Percentiles rank a stretch among this genome's conserved stretches.
Evolutionary conservation across 1,140 invertebrate species (phyloP).

Genomic region (Pemphigus obesinymphae): DNA sequence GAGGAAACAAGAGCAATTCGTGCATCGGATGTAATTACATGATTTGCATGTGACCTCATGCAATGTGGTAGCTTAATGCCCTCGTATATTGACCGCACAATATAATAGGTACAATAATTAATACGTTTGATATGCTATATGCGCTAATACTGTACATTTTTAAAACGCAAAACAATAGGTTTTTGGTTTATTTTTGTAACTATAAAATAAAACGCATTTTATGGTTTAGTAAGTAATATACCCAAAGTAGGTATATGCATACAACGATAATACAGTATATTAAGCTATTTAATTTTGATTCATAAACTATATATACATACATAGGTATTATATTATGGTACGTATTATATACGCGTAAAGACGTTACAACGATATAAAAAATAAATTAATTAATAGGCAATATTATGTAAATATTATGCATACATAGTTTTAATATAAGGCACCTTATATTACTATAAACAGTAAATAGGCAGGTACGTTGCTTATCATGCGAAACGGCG

Average conservation of each 20-base stretch:
- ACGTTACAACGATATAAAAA: background rate
- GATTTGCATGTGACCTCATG: background rate
- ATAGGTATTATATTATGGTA: background rate
- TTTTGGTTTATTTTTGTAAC: background rate
- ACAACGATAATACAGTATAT: background rate
- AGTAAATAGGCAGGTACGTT: too few relatives aligned
- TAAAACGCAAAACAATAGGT: background rate
- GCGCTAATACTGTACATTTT: background rate
- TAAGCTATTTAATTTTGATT: slow-evolving; percentile 3
- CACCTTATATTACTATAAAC: too few relatives aligned
- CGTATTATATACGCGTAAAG: background rate
- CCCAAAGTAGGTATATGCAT: too few relatives aligned
- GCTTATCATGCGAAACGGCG: too few relatives aligned
- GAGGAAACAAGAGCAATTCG: background rate
- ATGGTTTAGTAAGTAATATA: background rate
- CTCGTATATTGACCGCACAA: background rate
- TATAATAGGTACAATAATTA: background rate
- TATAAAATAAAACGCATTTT: background rate
- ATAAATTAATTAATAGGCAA: background rate
- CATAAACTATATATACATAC: background rate
- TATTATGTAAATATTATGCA: too few relatives aligned
- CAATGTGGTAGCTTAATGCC: background rate
- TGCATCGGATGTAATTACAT: background rate
- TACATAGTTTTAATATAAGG: too few relatives aligned
- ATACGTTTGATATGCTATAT: background rate